These are phyloP conservation scores for Sylvietta virens DNA, from an alignment of 2,113 vertebrate species.

Conservation along the genomic window DNA sequence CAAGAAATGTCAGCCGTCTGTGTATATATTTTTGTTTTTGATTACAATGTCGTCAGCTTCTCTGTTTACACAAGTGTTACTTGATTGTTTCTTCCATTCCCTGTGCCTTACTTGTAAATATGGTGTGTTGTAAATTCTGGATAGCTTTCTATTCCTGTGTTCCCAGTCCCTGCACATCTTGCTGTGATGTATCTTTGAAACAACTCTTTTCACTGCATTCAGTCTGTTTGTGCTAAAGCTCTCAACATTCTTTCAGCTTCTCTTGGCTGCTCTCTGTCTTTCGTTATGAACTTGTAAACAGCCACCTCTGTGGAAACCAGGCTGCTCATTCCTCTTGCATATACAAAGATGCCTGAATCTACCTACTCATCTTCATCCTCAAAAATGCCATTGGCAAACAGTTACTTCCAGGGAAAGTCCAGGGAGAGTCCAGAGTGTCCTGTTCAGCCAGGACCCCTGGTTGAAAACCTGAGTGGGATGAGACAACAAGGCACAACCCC, in stretches of 20 bases:
- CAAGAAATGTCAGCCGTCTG: neutral
- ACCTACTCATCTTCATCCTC: neutral
- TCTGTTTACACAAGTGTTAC: neutral
- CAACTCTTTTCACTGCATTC: neutral
- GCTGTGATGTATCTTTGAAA: neutral
- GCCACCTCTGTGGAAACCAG: neutral
- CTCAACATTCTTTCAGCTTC: neutral
- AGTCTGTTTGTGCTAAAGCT: neutral
- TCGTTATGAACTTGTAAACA: neutral
- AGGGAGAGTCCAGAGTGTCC: neutral
- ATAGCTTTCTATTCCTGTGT: neutral
- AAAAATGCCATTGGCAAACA: neutral
- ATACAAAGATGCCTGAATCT: neutral
- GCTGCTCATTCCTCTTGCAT: neutral
- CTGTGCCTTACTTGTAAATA: neutral
- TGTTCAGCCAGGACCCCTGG: neutral
- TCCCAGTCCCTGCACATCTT: neutral
- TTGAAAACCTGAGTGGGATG: neutral
- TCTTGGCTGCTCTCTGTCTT: neutral
- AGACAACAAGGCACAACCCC: neutral
- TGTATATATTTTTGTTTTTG: neutral
- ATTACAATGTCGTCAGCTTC: neutral
- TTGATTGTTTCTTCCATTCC: neutral
- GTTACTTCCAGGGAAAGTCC: neutral
- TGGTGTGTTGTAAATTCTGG: neutral